Percentiles rank a stretch among this genome's conserved stretches.
phyloP scores from a whole-genome alignment of 2,113 vertebrate genomes.

The Cyphotilapia sp. region DNA sequence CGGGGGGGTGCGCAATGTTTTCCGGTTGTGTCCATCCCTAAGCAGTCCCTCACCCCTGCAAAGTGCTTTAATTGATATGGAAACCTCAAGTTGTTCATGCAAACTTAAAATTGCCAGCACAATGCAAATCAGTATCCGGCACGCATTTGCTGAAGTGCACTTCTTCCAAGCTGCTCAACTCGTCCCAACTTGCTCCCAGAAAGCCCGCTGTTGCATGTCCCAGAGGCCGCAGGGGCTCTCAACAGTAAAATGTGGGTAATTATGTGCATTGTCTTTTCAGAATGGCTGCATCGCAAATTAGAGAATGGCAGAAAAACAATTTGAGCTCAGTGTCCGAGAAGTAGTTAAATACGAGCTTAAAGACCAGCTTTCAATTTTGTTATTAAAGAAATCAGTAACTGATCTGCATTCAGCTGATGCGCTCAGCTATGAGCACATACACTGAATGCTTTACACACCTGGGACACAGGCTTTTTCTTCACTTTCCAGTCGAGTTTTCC shows the following conservation, averaged over 20 bases:
- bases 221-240: slow-evolving; percentile 1
- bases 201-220: slow-evolving; percentile 18
- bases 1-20: not conserved
- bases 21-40: not conserved
- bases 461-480: not conserved
- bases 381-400: not conserved
- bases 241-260: slow-evolving; percentile 22
- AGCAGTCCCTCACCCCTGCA: not conserved
- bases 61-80: not conserved
- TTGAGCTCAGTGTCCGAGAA: not conserved
- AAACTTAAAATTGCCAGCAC: slow-evolving; percentile 5
- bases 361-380: not conserved
- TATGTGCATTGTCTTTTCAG: slow-evolving; percentile 18
- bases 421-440: not conserved
- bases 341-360: not conserved
- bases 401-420: not conserved
- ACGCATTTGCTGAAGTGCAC: slow-evolving; percentile 2
- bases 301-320: not conserved
- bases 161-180: not conserved
- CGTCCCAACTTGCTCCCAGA: not conserved
- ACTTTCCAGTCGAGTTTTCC: not conserved
- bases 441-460: not conserved
- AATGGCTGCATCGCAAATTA: not conserved
- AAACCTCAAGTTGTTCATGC: slow-evolving; percentile 5
- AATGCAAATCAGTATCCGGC: slow-evolving; percentile 47